A percentile compares a stretch with the other conserved stretches of the same genome.
Evolutionary conservation across 1,140 invertebrate species (phyloP).

Genomic region (Campoletis sonorensis): DNA sequence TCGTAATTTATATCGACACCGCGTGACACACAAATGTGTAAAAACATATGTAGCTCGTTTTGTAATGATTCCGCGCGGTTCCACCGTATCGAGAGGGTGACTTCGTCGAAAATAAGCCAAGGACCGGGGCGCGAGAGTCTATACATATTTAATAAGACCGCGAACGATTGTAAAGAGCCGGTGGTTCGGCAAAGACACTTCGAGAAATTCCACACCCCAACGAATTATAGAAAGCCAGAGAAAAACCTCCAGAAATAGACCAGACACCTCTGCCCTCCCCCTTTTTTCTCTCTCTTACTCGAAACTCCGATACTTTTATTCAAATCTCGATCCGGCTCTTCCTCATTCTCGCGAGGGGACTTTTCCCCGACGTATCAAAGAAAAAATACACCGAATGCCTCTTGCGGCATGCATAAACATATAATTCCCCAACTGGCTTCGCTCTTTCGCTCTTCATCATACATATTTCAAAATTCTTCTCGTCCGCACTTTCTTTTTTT

Average conservation of each 20-base stretch:
- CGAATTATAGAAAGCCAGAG: too few species aligned
- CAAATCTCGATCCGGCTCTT: constrained; percentile 66
- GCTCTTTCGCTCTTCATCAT: constrained; percentile 58
- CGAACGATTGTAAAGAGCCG: constrained; percentile 66
- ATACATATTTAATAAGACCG: constrained; percentile 74
- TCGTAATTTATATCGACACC: constrained; percentile 3
- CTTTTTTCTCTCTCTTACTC: not conserved
- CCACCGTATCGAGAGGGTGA: constrained; percentile 55
- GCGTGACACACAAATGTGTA: constrained; percentile 49
- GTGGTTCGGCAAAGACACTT: constrained; percentile 42
- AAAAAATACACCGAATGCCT: constrained; percentile 68
- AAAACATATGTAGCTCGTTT: constrained; percentile 60
- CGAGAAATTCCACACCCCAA: not conserved
- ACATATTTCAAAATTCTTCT: constrained; percentile 71
- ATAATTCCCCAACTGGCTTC: constrained; percentile 53
- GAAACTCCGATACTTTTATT: constrained; percentile 67
- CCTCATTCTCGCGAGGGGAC: constrained; percentile 19
- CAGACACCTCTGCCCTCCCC: constrained; percentile 27
- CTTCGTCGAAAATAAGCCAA: constrained; percentile 33
- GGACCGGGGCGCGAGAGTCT: constrained; percentile 61
- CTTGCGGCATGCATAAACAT: constrained; percentile 71
- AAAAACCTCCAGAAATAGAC: constrained; percentile 22
- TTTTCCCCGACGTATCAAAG: constrained; percentile 66
- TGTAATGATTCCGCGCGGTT: constrained; percentile 60
- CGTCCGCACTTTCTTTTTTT: not conserved